phyloP scores from a whole-genome alignment of 2,888 invertebrate species.

The Chloroclystis v-ata region DNA sequence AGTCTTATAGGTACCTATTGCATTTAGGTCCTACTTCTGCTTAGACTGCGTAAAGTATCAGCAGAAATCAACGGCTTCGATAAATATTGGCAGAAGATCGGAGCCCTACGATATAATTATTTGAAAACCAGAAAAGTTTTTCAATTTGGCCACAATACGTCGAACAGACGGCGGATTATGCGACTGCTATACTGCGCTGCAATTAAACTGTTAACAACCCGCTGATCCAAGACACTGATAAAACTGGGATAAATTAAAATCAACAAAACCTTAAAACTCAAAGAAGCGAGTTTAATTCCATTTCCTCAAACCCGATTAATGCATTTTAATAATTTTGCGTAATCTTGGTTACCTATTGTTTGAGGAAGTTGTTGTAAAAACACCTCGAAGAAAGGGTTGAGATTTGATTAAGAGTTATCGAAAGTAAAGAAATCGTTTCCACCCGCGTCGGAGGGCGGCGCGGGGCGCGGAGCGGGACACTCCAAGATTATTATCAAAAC shows the following conservation, averaged over 20 bases:
- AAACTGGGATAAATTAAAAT: constrained; percentile 14
- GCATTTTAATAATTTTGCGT: constrained; percentile 13
- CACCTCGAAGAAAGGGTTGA: constrained; percentile 31
- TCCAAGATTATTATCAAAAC: too few relatives aligned
- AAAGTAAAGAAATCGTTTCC: constrained; percentile 30
- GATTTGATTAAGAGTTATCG: constrained; percentile 49
- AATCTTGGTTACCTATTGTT: constrained; percentile 15
- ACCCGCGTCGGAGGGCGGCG: constrained; percentile 14
- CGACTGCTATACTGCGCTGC: constrained; percentile 10
- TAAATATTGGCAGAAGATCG: constrained; percentile 67
- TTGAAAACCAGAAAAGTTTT: constrained; percentile 72
- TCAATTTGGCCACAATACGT: constrained; percentile 65
- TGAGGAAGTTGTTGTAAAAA: constrained; percentile 17
- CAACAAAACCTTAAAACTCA: constrained; percentile 13
- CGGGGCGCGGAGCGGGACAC: too few relatives aligned
- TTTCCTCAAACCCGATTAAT: constrained; percentile 7
- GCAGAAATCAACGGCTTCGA: not conserved
- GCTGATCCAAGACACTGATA: constrained; percentile 11
- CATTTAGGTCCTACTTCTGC: too few relatives aligned
- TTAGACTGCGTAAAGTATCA: too few relatives aligned
- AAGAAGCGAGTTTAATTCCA: constrained; percentile 3
- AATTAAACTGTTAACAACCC: constrained; percentile 16
- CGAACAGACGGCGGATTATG: constrained; percentile 19
- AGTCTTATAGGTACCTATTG: too few relatives aligned
- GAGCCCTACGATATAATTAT: constrained; percentile 58